phyloP scores from a whole-genome alignment of 1,140 invertebrate species.

The Nylanderia fulva region DNA sequence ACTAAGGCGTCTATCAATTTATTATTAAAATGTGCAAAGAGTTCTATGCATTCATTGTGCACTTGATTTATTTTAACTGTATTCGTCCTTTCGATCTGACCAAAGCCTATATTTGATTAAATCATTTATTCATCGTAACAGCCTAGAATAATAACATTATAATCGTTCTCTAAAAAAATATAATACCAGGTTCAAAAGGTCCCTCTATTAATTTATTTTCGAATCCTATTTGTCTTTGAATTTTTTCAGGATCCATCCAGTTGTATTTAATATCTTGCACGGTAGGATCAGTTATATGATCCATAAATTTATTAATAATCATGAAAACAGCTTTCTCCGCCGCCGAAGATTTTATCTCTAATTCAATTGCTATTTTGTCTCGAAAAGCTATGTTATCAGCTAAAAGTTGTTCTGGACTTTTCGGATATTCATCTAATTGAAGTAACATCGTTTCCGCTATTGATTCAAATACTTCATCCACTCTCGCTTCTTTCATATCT shows the following conservation, averaged over 20 bases:
- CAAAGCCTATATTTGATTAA: conserved; percentile 85
- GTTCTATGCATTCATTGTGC: conserved; percentile 91
- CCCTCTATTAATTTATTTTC: conserved; percentile 85
- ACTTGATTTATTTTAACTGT: conserved; percentile 87
- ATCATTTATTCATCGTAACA: conserved; percentile 8
- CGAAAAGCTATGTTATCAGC: conserved; percentile 87
- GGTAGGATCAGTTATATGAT: conserved; percentile 86
- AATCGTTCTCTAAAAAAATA: background rate
- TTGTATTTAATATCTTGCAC: conserved; percentile 87
- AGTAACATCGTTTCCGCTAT: conserved; percentile 89
- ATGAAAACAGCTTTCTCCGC: conserved; percentile 89
- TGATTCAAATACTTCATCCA: conserved; percentile 90
- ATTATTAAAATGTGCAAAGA: conserved; percentile 91
- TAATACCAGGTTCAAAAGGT: conserved; percentile 86
- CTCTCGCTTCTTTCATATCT: conserved; percentile 92
- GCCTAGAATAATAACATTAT: background rate
- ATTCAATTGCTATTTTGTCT: conserved; percentile 77
- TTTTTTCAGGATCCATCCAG: conserved; percentile 89
- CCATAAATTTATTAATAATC: conserved; percentile 90
- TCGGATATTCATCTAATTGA: conserved; percentile 88
- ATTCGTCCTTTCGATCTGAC: conserved; percentile 87
- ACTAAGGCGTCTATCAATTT: conserved; percentile 90
- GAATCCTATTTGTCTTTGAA: conserved; percentile 86
- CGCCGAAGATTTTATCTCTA: conserved; percentile 87
- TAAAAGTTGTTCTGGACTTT: conserved; percentile 89